Evolutionary conservation across 2,113 vertebrate species (phyloP).

Genomic region (Nesogale talazaci): DNA sequence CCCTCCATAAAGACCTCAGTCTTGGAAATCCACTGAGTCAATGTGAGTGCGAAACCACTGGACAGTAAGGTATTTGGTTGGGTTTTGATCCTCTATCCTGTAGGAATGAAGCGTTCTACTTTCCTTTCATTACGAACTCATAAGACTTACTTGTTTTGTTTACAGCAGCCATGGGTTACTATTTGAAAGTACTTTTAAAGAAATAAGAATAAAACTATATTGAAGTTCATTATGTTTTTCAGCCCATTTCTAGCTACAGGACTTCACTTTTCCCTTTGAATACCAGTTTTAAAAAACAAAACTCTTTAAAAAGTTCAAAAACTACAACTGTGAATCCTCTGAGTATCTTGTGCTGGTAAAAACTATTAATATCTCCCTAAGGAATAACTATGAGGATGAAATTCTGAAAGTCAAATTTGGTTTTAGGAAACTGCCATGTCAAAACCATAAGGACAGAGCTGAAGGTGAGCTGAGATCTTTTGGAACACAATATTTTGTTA

Average conservation of each 20-base stretch:
- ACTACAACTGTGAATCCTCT: not conserved
- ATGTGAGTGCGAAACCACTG: too few species aligned
- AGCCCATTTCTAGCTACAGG: not conserved
- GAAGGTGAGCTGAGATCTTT: not conserved
- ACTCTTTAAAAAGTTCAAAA: not conserved
- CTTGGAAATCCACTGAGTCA: too few species aligned
- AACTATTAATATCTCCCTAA: constrained; percentile 14
- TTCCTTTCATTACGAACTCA: not conserved
- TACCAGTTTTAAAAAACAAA: not conserved
- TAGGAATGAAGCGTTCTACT: not conserved
- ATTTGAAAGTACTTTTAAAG: not conserved
- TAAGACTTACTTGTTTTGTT: not conserved
- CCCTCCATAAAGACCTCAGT: too few species aligned
- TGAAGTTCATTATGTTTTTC: not conserved
- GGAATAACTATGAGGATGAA: not conserved
- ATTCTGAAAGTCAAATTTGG: constrained; percentile 10
- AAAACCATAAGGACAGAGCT: not conserved
- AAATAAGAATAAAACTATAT: constrained; percentile 23
- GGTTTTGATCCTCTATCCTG: not conserved
- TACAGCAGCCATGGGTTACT: not conserved
- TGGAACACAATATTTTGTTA: not conserved
- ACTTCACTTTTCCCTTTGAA: constrained; percentile 17
- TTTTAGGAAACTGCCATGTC: not conserved
- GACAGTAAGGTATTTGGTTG: too few species aligned
- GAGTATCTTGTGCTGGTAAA: not conserved